Base-by-base conservation (phyloP, 1,140 invertebrate genomes). In the Ptiloglossa arizonensis region DNA sequence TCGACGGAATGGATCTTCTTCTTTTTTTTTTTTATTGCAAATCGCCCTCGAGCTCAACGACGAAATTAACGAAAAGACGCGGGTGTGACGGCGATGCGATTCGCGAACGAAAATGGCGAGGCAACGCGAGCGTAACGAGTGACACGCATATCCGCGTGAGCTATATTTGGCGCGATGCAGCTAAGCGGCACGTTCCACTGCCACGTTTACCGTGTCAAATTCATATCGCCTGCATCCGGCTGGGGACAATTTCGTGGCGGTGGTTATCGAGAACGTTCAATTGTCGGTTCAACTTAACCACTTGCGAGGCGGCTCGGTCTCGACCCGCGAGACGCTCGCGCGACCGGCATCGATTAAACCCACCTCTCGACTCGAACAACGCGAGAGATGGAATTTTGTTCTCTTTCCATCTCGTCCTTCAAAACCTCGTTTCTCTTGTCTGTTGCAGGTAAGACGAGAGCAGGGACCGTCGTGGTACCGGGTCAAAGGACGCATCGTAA, bases 141-240 rank as follows among this genome's bases (percentile, higher is more conserved):
- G 62, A 64, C 64, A 54, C 15, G 74, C 50, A 69, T 63, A 56
- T 60, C 57, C 57, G 70, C 68, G 67, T 46, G 71, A 78, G 67
- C 71, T 82, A 87, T 82, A 81, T 79, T 79, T 74, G 80, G 72
- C 63, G 6, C 19, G 22, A 24, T 15, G 38, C 46, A 57, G 22
- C 54, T 60, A 32, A 32, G 22, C 67, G 66, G 72, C 64, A 77
- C 82, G 75, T 73, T 59, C 48, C 38, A 68, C 19, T 15, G 9
- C 41, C 56, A 48, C 63, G 29, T 54, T 79, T 67, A 52, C 66
- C 81, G 66, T 75, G 60, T 80, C 72, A 62, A 83, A 79, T 77
- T 75, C 85, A 85, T 82, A 82, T 59, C 52, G 63, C 27, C n/a
- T 70, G 59, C 80, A 83, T 86, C 86, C 85, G 86, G 76, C 46